phyloP scores from a whole-genome alignment of 2,113 vertebrate genomes.

The Cervus canadensis region DNA sequence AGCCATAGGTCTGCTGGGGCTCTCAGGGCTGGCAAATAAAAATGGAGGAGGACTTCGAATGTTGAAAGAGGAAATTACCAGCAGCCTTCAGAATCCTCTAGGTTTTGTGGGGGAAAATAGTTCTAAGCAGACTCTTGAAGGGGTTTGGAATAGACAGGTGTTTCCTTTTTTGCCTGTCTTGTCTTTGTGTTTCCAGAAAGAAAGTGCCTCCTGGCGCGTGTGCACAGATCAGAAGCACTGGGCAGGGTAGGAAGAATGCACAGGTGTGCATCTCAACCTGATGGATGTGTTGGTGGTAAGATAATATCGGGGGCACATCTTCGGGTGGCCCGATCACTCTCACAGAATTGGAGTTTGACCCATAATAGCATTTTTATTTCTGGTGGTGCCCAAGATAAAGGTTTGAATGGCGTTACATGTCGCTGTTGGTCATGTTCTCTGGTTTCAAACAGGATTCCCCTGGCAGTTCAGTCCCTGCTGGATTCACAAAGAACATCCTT shows the following conservation, averaged over 20 bases:
- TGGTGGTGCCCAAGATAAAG: neutral
- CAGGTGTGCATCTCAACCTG: accelerated
- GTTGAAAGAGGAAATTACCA: neutral
- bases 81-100: neutral
- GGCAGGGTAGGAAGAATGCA: neutral
- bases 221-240: neutral
- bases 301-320: neutral
- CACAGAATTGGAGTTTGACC: neutral
- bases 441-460: neutral
- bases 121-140: neutral
- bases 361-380: neutral
- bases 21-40: neutral
- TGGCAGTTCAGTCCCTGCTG: neutral
- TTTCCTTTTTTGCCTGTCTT: neutral
- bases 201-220: too few relatives aligned
- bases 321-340: neutral
- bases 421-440: too few relatives aligned
- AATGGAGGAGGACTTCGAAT: neutral
- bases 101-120: neutral
- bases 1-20: neutral
- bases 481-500: neutral
- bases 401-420: neutral
- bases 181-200: neutral
- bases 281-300: too few relatives aligned
- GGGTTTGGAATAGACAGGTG: neutral